Percentiles rank a stretch among this genome's conserved stretches.
Conservation (phyloP, 2,113 vertebrate genomes). For the Sturnus vulgaris region DNA sequence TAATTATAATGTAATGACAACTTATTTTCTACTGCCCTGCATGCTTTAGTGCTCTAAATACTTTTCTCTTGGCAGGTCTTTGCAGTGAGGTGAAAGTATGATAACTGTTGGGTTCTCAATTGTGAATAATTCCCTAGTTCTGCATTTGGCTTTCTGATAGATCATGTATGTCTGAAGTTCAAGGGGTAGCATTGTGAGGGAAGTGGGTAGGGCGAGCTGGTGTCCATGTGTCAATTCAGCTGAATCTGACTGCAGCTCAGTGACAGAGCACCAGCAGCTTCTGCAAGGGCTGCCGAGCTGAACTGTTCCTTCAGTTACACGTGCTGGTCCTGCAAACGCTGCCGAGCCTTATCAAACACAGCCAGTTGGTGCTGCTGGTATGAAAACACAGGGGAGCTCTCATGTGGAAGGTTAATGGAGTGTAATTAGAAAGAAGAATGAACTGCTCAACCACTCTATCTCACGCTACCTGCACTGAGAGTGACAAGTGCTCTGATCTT, state of each 20-base stretch:
- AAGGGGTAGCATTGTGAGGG: not conserved
- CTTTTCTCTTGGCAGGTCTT: constrained; percentile 20
- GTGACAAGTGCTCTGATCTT: constrained; percentile 77
- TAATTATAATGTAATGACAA: constrained; percentile 36
- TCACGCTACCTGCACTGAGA: constrained; percentile 72
- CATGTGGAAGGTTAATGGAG: constrained; percentile 82
- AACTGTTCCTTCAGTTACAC: constrained; percentile 48
- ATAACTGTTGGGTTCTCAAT: not conserved
- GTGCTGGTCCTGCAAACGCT: constrained; percentile 62
- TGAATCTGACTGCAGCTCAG: not conserved
- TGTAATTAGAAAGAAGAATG: constrained; percentile 85
- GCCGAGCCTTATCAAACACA: constrained; percentile 77
- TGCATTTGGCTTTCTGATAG: constrained; percentile 1
- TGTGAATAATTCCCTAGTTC: constrained; percentile 29
- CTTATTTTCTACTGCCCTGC: constrained; percentile 29
- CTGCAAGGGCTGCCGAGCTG: constrained; percentile 54
- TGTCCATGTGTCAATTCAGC: constrained; percentile 41
- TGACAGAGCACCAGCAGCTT: not conserved
- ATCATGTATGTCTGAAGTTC: constrained; percentile 2
- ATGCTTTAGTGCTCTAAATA: constrained; percentile 15
- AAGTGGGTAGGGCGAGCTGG: not conserved
- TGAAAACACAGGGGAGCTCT: constrained; percentile 77
- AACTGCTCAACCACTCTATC: constrained; percentile 74
- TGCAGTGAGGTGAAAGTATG: constrained; percentile 6
- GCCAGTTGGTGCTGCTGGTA: constrained; percentile 77